phyloP scores from a whole-genome alignment of 2,888 invertebrate species.

The Acanthopleura granulata region DNA sequence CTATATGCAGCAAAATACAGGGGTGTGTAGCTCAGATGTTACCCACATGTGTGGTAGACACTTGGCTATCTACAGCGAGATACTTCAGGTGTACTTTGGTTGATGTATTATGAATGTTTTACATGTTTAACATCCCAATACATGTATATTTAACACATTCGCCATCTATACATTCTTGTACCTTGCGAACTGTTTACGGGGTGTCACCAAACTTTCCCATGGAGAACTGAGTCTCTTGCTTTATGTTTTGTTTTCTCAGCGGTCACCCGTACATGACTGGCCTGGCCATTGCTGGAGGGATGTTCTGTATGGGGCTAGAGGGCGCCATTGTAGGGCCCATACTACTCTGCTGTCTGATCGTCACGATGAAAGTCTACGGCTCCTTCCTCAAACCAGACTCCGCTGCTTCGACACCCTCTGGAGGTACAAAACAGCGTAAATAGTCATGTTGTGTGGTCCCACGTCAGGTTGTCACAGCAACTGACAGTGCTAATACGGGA shows the following conservation, averaged over 20 bases:
- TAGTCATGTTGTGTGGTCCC: neutral
- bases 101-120: no score
- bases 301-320: conserved; percentile 96
- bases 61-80: conserved; percentile 95
- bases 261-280: conserved; percentile 98
- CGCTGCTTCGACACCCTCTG: conserved; percentile 24
- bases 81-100: conserved; percentile 89
- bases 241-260: conserved; percentile 70
- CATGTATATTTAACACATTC: no score
- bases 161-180: no score
- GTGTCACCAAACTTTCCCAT: no score
- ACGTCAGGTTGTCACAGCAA: no score
- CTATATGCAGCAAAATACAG: neutral
- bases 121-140: neutral
- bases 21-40: conserved; percentile 84
- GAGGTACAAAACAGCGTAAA: conserved; percentile 12
- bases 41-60: conserved; percentile 93
- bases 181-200: no score
- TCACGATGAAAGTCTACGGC: conserved; percentile 74
- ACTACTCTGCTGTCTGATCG: conserved; percentile 92
- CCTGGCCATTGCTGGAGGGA: conserved; percentile 96
- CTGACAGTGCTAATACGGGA: no score
- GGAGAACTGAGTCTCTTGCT: neutral
- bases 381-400: conserved; percentile 58
- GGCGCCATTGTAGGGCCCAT: conserved; percentile 98